A percentile compares a stretch with the other conserved stretches of the same genome.
phyloP scores from a whole-genome alignment of 1,140 invertebrate species.

The Diachasmimorpha longicaudata region DNA sequence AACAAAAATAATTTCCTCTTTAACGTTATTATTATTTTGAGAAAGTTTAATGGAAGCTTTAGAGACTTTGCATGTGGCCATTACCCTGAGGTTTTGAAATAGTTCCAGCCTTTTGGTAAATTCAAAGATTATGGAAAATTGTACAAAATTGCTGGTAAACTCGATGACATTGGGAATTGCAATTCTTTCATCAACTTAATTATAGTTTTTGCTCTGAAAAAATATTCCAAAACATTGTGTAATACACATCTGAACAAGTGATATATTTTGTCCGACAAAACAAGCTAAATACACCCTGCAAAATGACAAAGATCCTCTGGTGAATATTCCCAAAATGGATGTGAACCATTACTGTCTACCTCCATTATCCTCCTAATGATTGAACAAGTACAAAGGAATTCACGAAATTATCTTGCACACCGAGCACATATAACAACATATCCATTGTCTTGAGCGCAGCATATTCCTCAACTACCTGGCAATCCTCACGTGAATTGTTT shows the following conservation, averaged over 20 bases:
- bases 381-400: neutral
- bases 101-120: no score
- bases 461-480: neutral
- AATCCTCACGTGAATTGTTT: neutral
- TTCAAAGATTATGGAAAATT: no score
- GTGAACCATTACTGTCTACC: neutral
- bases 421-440: neutral
- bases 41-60: no score
- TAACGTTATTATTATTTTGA: no score
- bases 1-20: no score
- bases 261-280: no score
- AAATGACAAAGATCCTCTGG: neutral
- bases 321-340: neutral
- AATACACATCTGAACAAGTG: neutral
- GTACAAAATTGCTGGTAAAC: no score
- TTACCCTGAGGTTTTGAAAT: no score
- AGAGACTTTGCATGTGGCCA: no score
- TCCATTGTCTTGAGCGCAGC: neutral
- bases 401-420: neutral
- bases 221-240: no score
- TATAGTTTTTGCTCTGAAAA: no score
- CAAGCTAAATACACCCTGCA: neutral
- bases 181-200: neutral
- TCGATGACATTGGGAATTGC: no score
- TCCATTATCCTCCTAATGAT: neutral